These are phyloP conservation scores for Dasysyrphus tricinctus DNA, from an alignment of 2,888 invertebrate species.

Conservation along the genomic window DNA sequence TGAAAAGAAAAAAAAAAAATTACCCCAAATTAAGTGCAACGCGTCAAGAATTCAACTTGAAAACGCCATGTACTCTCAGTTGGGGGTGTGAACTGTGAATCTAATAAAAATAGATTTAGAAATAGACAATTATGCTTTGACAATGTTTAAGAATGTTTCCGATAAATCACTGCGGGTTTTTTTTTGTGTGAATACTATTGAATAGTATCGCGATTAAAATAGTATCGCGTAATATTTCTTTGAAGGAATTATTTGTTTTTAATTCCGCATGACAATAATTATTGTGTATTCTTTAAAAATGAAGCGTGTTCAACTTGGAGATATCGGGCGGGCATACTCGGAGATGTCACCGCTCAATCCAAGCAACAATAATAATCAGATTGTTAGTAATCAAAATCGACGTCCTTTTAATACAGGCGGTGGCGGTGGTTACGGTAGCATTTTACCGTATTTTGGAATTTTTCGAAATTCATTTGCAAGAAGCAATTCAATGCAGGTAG, in stretches of 20 bases:
- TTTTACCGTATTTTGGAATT: conserved; percentile 81
- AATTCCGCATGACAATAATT: conserved; percentile 28
- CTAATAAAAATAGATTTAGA: conserved; percentile 24
- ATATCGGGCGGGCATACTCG: conserved; percentile 81
- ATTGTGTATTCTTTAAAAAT: conserved; percentile 70
- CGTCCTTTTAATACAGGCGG: conserved; percentile 76
- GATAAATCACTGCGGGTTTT: not conserved
- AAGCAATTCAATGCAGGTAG: conserved; percentile 81
- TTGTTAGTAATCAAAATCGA: conserved; percentile 70
- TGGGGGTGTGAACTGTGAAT: not conserved
- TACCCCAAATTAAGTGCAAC: conserved; percentile 20
- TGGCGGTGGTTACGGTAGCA: conserved; percentile 82
- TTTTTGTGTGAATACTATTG: not conserved
- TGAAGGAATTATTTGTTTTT: conserved; percentile 39
- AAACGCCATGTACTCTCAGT: conserved; percentile 6
- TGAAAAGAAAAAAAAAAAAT: not conserved
- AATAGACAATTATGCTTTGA: not conserved
- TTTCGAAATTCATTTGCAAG: conserved; percentile 80
- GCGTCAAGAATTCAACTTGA: not conserved
- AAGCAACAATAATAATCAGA: conserved; percentile 32
- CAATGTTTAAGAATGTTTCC: conserved; percentile 7
- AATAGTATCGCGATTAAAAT: conserved; percentile 20
- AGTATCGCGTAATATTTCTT: not conserved
- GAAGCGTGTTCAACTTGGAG: conserved; percentile 78
- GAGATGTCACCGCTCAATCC: conserved; percentile 83